phyloP scores from a whole-genome alignment of 2,888 invertebrate species.

The Lasioglossum morio region DNA sequence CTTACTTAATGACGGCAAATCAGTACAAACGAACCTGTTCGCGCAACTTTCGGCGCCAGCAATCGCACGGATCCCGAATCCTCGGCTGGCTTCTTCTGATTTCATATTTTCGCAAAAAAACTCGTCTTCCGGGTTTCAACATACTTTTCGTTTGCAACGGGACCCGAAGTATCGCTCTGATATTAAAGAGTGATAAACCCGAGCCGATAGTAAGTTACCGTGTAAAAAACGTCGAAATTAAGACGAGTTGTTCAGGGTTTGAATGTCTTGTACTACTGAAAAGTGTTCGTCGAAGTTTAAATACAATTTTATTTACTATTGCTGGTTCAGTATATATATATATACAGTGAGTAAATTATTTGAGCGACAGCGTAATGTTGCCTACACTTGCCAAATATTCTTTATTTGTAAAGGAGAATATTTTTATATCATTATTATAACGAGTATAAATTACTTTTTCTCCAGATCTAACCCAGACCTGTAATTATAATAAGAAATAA shows the following conservation, averaged over 20 bases:
- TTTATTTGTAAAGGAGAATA: too few relatives aligned
- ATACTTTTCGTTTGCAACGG: background rate
- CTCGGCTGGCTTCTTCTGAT: background rate
- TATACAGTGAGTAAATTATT: too few relatives aligned
- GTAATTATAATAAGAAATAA: too few relatives aligned
- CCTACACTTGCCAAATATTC: too few relatives aligned
- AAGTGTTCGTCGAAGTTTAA: too few relatives aligned
- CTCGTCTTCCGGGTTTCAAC: background rate
- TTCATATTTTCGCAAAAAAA: background rate
- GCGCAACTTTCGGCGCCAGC: slow-evolving; percentile 40
- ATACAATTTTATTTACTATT: too few relatives aligned
- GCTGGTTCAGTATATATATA: too few relatives aligned
- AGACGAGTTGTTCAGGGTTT: background rate
- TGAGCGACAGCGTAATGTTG: too few relatives aligned
- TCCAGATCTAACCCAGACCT: too few relatives aligned
- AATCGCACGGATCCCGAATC: background rate
- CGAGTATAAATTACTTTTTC: too few relatives aligned
- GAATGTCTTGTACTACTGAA: too few relatives aligned
- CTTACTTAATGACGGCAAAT: slow-evolving; percentile 66
- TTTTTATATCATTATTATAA: too few relatives aligned
- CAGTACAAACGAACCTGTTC: slow-evolving; percentile 61
- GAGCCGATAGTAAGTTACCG: background rate
- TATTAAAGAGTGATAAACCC: background rate
- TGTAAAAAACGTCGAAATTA: background rate
- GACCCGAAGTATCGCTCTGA: background rate